Evolutionary conservation across 2,797 vertebrate genomes (phyloP).

Genomic region (Xenops minutus): DNA sequence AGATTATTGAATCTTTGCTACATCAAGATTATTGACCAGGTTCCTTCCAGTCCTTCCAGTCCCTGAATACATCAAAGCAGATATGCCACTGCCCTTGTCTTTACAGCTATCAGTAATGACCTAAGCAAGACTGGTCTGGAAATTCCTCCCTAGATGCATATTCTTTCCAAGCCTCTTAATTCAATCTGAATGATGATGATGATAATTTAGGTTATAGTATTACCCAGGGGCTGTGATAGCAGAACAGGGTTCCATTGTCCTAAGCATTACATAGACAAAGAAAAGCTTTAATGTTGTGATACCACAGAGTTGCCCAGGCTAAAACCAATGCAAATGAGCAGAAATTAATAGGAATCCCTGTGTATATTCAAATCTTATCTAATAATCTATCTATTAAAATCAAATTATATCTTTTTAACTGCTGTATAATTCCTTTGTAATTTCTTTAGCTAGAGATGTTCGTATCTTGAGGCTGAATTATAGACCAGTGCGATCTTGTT

Average conservation of each 20-base stretch:
- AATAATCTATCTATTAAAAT: neutral
- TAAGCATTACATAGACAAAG: neutral
- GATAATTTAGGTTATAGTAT: constrained; percentile 49
- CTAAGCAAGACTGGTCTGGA: neutral
- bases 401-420: neutral
- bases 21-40: neutral
- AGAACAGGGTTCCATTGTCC: neutral
- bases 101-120: constrained; percentile 32
- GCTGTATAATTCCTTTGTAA: neutral
- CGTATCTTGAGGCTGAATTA: neutral
- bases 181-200: constrained; percentile 54
- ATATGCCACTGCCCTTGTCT: constrained; percentile 30
- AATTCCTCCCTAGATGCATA: constrained; percentile 37
- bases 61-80: constrained; percentile 31
- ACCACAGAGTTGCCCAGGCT: neutral
- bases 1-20: neutral
- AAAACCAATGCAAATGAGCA: neutral
- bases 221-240: neutral
- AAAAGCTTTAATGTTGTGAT: neutral
- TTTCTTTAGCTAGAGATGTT: neutral
- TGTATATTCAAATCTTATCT: neutral
- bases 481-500: neutral
- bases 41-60: neutral
- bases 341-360: neutral
- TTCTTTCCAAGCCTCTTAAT: constrained; percentile 52